These are phyloP conservation scores for Holocentrus rufus DNA, from an alignment of 2,797 vertebrate species.

Conservation along the genomic window DNA sequence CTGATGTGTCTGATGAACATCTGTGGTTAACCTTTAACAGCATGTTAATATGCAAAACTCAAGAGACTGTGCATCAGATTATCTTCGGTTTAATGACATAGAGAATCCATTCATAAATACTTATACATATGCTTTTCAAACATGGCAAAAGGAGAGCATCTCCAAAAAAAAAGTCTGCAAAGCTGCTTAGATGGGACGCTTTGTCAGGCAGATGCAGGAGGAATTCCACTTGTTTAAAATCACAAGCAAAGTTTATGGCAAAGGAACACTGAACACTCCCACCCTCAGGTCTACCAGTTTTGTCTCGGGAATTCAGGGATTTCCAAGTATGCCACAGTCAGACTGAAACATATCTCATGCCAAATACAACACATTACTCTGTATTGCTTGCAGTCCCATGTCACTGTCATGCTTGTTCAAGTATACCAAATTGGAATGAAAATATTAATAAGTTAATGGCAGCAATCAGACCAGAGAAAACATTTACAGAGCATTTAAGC, in stretches of 20 bases:
- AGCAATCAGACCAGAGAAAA: neutral
- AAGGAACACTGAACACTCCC: conserved; percentile 25
- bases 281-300: neutral
- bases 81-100: conserved; percentile 72
- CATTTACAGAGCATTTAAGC: conserved; percentile 2
- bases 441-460: neutral
- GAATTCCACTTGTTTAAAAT: conserved; percentile 24
- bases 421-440: conserved; percentile 3
- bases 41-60: conserved; percentile 1
- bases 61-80: conserved; percentile 20
- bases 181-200: conserved; percentile 14
- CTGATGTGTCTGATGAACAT: neutral
- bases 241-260: conserved; percentile 27
- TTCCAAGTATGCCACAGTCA: conserved; percentile 41
- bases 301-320: conserved; percentile 43
- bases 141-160: conserved; percentile 3
- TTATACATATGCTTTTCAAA: conserved; percentile 37
- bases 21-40: neutral
- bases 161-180: conserved; percentile 25
- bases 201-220: conserved; percentile 1
- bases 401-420: conserved; percentile 4
- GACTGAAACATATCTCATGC: neutral
- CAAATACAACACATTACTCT: neutral
- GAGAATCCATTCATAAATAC: conserved; percentile 68
- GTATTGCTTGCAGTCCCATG: conserved; percentile 1